Base-by-base conservation (phyloP, 1,140 invertebrate genomes). In the Microplitis demolitor region DNA sequence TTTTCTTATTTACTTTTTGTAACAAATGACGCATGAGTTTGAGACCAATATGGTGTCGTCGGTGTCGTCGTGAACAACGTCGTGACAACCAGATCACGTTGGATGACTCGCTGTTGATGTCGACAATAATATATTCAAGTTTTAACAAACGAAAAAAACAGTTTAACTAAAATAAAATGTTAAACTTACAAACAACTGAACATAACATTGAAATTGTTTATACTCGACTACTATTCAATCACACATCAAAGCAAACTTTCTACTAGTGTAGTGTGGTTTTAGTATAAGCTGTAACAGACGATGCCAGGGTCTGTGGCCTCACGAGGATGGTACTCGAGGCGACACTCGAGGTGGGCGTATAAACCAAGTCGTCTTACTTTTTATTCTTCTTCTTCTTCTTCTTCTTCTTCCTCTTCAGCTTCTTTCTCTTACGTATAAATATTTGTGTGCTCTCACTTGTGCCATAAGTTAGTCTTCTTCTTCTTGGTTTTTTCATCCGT, bases 321-420 rank as follows among this genome's bases (percentile, higher is more conserved):
- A 70, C 69, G 56, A 66, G 51, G 67, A 75, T 74, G 74, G 75
- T 75, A 76, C 77, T 79, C 72, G 75, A 77, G 69, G 70, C 56
- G 71, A 74, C 75, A 76, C 67, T 78, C 71, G 64, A 75, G 69
- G 82, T 83, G 78, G 82, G 80, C 78, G 83, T 72, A 80, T 79
- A 73, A 78, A 79, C 74, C 72, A 63, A 74, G 68, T 64, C 58
- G 63, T 50, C 51, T 72, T 51, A 53, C 69, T 61, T 50, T 54
- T 64, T 66, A 5, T 66, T 67, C 31, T 71, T 69, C 31, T 66
- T 66, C 53, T 56, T 64, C 31, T 66, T 66, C 53, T 56, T 64
- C 14, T 33, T 58, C 8, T 33, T 58, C 8, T 53, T 56, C 45
- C 51, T 64, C 31, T 61, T 69, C 14, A 64, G 14, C 31, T 69